Base-by-base conservation (phyloP, 2,888 invertebrate genomes). In the Galeopsomyia nigrocyanea region DNA sequence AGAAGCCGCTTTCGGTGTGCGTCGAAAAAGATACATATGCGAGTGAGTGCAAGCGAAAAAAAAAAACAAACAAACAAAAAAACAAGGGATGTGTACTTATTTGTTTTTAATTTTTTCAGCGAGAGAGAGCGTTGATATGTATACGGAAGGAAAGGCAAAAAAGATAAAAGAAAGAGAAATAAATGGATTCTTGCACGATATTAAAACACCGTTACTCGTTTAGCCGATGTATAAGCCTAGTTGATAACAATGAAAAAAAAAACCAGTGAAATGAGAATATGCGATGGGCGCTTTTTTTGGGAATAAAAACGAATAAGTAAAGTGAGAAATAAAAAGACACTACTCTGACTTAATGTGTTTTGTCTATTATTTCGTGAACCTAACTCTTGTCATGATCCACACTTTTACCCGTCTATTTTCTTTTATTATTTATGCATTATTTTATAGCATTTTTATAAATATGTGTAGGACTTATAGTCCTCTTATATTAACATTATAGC, bases 181-280 rank as follows among this genome's bases (percentile, higher is more conserved):
- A 70, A 51, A 17, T 0, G 19, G n/a, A 75, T 75, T 75, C 67
- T 73, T 75, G 73, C 73, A 73, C 73, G 75, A 75, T 73, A 73
- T 62, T 75, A 73, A 62, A 62, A 75, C 69, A 73, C 65, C 75
- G 75, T 75, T 75, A 75, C 65, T 73, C 70, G 67, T 68, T 51
- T 75, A 75, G 75, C 75, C 65, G 70, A 75, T 75, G 75, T 75
- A 73, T 68, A 70, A 73, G 70, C 70, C 73, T 73, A 75, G 70
- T 68, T 73, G 70, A 71, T 73, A 71, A 47, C 50, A 70, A 70
- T 62, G 13, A 19, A 3, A 50, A 14, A 16, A 50, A 50, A 51
- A n/a, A 51, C 26, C 26, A 26, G 26, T 26, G 16, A 51, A n/a
- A 17, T 10, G 9, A 51, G n/a, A n/a, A 19, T 19, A 19, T 1